Base-by-base conservation (phyloP, 2,797 vertebrate genomes). In the Nyctibius grandis region DNA sequence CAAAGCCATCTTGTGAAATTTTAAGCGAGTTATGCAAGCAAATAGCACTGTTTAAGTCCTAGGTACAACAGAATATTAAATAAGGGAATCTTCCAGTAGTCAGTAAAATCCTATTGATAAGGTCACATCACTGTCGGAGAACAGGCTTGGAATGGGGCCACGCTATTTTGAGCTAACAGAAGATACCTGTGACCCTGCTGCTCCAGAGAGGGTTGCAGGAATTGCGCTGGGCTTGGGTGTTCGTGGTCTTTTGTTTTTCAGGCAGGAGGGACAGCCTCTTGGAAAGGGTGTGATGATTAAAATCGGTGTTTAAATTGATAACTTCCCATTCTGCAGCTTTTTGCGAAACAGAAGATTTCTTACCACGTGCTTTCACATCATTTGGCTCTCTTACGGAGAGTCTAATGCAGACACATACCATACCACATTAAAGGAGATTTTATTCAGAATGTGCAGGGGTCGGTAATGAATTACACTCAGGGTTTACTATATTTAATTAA, bases 101-200 rank as follows among this genome's bases (percentile, higher is more conserved):
- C 96, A 95, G 90, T 95, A 83, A 85, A 94, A 89, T 82, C 77
- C 86, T 85, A 63, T 82, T 74, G 88, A 47, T 92, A 95, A 91
- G 93, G 94, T 96, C 94, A 91, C 60, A 57, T 70, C 90, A 28
- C 57, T 88, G 79, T 90, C 6, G 2, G 75, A 87, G 72, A 85
- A 2, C 83, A 87, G 60, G 48, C 48, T 80, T 95, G 94, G 96
- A 93, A 63, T 1, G 4, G 22, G 45, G 88, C 96, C 88, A 33
- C 10, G 77, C 93, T 95, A 74, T 91, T 91, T 88, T 91, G 90
- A 94, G 70, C 88, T 45, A 68, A 53, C 29, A 92, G 85, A 93
- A 87, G 80, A 68, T 63, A 60, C n/a, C 73, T 40, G 10, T 94
- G 86, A 74, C 80, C 83, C 80, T 80, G 70, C 72, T 68, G 64